Percentiles rank a stretch among this genome's conserved stretches.
Evolutionary conservation across 2,113 vertebrate species (phyloP).

Genomic region (Hepsetus odoe): DNA sequence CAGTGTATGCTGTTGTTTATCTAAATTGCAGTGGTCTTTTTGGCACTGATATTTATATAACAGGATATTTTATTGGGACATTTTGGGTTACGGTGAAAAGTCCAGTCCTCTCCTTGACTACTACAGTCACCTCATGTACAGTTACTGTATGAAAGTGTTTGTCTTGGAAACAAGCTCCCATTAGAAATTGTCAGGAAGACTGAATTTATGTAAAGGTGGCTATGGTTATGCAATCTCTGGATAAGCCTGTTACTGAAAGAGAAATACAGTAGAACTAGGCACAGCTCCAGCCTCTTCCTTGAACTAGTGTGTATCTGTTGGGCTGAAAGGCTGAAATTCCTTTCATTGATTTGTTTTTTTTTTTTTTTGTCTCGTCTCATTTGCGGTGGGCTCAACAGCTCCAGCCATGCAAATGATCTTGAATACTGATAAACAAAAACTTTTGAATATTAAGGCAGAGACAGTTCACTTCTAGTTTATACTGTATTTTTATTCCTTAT

Average conservation of each 20-base stretch:
- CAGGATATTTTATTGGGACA: neutral
- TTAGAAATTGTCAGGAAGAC: conserved; percentile 19
- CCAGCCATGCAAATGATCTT: neutral
- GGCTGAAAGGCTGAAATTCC: neutral
- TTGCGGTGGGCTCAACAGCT: neutral
- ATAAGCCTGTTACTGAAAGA: conserved; percentile 35
- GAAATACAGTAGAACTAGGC: conserved; percentile 3
- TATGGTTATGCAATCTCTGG: neutral
- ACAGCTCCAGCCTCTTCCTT: conserved; percentile 8
- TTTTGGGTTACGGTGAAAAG: neutral
- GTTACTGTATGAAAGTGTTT: conserved; percentile 29
- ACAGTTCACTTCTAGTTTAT: too few relatives aligned
- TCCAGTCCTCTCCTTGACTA: neutral
- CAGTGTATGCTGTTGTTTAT: neutral
- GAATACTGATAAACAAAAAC: too few relatives aligned
- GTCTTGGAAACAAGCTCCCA: neutral
- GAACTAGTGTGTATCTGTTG: conserved; percentile 11
- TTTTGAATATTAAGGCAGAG: too few relatives aligned
- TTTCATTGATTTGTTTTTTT: neutral
- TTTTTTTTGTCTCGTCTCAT: neutral
- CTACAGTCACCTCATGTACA: neutral
- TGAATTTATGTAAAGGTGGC: conserved; percentile 1
- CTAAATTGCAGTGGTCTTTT: too few relatives aligned
- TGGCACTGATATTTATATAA: neutral
- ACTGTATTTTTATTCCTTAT: too few relatives aligned